These are phyloP conservation scores for Onthophagus taurus DNA, from an alignment of 1,140 invertebrate genomes.

Conservation along the genomic window DNA sequence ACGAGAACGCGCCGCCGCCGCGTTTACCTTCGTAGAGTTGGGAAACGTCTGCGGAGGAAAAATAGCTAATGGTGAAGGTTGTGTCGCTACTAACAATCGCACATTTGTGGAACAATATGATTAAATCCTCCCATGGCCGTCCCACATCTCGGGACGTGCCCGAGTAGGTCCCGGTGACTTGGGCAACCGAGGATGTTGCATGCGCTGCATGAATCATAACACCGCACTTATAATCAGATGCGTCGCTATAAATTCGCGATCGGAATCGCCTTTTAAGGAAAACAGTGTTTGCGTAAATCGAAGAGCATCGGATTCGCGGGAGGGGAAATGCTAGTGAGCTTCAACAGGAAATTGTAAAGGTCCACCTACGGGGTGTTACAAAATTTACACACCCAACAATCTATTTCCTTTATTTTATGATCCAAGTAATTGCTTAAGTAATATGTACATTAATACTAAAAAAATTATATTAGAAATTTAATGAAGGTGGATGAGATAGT, in stretches of 20 bases:
- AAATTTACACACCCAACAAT: too few species aligned
- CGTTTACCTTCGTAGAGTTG: neutral
- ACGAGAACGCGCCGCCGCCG: neutral
- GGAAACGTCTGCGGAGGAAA: neutral
- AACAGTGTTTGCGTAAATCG: slow-evolving; percentile 17
- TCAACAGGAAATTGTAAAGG: too few species aligned
- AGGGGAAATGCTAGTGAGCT: too few species aligned
- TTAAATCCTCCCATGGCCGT: slow-evolving; percentile 11
- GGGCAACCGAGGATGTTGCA: slow-evolving; percentile 12
- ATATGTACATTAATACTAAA: too few species aligned
- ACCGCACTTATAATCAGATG: slow-evolving; percentile 15
- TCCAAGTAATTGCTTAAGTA: too few species aligned
- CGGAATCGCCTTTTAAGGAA: slow-evolving; percentile 13
- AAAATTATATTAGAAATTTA: too few species aligned
- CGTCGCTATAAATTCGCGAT: slow-evolving; percentile 15
- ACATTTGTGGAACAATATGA: slow-evolving; percentile 11
- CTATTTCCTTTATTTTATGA: too few species aligned
- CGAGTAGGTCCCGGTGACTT: neutral
- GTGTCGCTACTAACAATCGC: slow-evolving; percentile 8
- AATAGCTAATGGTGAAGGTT: neutral
- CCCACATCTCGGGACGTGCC: slow-evolving; percentile 3
- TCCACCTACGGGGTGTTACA: too few species aligned
- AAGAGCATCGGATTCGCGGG: too few species aligned
- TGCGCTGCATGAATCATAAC: slow-evolving; percentile 1
- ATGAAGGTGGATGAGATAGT: too few species aligned